Evolutionary conservation across 2,797 vertebrate genomes (phyloP).

Genomic region (Typhlichthys subterraneus): DNA sequence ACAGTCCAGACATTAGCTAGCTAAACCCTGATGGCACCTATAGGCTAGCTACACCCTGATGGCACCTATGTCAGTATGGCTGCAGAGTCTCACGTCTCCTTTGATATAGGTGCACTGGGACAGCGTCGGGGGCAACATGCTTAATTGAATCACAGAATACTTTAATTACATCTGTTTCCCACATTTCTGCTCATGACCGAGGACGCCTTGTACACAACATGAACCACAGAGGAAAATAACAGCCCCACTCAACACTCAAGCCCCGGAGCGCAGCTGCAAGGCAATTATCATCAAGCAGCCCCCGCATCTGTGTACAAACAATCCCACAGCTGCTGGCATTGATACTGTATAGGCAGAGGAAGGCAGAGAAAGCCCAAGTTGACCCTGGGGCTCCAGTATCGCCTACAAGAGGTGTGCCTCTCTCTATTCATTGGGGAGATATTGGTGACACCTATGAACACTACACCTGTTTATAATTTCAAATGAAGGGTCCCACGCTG

Average conservation of each 20-base stretch:
- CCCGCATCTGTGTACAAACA: slow-evolving; percentile 83
- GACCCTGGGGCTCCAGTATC: slow-evolving; percentile 51
- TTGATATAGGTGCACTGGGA: slow-evolving; percentile 4
- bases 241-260: slow-evolving; percentile 35
- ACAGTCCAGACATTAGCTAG: slow-evolving; percentile 12
- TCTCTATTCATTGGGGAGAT: slow-evolving; percentile 48
- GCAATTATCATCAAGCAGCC: slow-evolving; percentile 77
- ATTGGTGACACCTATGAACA: slow-evolving; percentile 56
- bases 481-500: slow-evolving; percentile 43
- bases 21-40: slow-evolving; percentile 29
- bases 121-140: slow-evolving; percentile 26
- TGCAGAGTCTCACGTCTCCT: slow-evolving; percentile 7
- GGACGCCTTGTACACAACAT: slow-evolving; percentile 61
- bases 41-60: slow-evolving; percentile 24
- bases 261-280: slow-evolving; percentile 74
- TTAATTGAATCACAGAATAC: slow-evolving; percentile 80
- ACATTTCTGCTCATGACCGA: slow-evolving; percentile 63
- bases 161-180: slow-evolving; percentile 78
- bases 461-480: slow-evolving; percentile 53
- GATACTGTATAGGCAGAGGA: slow-evolving; percentile 61
- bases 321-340: slow-evolving; percentile 77
- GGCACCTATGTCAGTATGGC: slow-evolving; percentile 7
- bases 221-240: slow-evolving; percentile 31
- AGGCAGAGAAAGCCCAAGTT: slow-evolving; percentile 55
- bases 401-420: slow-evolving; percentile 28